Percentiles rank a stretch among this genome's conserved stretches.
Conservation (phyloP, 2,888 invertebrate genomes). For the Caenorhabditis wallacei region DNA sequence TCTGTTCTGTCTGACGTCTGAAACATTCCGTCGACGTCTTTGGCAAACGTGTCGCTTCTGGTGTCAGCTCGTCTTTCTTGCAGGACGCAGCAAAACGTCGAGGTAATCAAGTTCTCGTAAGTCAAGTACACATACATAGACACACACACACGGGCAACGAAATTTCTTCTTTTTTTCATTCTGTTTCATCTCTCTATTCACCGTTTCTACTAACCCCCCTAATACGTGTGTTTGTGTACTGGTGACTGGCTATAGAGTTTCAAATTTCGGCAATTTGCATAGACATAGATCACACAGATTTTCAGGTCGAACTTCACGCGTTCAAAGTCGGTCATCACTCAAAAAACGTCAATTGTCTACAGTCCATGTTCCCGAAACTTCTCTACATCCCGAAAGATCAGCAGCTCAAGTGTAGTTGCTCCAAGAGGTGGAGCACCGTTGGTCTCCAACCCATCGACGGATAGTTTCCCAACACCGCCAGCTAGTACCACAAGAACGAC, state of each 20-base stretch:
- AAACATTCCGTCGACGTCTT: slow-evolving; percentile 78
- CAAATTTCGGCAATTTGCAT: slow-evolving; percentile 22
- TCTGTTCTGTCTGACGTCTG: slow-evolving; percentile 80
- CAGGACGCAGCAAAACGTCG: slow-evolving; percentile 60
- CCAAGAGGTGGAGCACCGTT: slow-evolving; percentile 34
- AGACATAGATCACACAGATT: slow-evolving; percentile 37
- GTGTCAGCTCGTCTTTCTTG: slow-evolving; percentile 62
- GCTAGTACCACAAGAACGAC: slow-evolving; percentile 44
- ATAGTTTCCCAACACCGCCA: slow-evolving; percentile 61
- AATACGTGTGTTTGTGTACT: slow-evolving; percentile 29
- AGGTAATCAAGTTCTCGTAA: slow-evolving; percentile 65
- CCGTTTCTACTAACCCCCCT: slow-evolving; percentile 30
- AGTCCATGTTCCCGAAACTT: slow-evolving; percentile 69
- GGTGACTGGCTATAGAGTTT: slow-evolving; percentile 5
- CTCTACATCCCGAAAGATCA: slow-evolving; percentile 59
- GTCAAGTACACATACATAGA: slow-evolving; percentile 13
- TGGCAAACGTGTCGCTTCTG: slow-evolving; percentile 70
- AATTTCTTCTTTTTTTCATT: slow-evolving; percentile 1
- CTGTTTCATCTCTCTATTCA: not conserved
- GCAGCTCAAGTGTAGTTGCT: slow-evolving; percentile 41
- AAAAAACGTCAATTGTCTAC: slow-evolving; percentile 75
- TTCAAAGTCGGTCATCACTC: slow-evolving; percentile 72
- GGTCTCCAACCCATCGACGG: slow-evolving; percentile 46
- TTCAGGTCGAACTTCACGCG: slow-evolving; percentile 63
- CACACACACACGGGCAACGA: slow-evolving; percentile 13